Base-by-base conservation (phyloP, 53 echinoderm and acorn worm genomes). In the Paelopatides confundens region DNA sequence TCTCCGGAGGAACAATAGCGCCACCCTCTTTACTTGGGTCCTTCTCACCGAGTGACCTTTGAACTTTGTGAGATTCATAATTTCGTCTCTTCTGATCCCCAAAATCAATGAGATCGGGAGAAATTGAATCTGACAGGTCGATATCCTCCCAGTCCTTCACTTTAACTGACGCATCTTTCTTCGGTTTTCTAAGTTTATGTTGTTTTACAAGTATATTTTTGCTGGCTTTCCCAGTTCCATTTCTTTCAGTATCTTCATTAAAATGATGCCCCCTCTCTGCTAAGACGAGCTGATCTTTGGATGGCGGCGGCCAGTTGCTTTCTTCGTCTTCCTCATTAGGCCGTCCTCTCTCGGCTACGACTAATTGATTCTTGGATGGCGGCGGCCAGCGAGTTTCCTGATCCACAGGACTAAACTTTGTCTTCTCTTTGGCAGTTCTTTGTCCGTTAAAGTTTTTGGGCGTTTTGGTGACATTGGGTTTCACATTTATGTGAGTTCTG, bases 401-500 rank as follows among this genome's bases (percentile, higher is more conserved):
- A 3, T 69, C 86, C 10, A 0, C 68, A 24, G 68, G 35, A 10
- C 48, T 52, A 5, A 47, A 21, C 43, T 68, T 69, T 37, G 43
- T 46, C 69, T 18, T 51, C 35, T 31, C 31, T 40, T 50, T 86
- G 17, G 50, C 14, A 33, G 50, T 49, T 69, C 52, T 49, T 21
- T 40, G 46, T 7, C 68, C 70, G 48, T 69, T 67, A 23, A 87
- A 66, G 38, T 30, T 50, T 74, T 68, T 76, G 0, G 53, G 28
- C 17, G 66, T 62, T 32, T 88, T 69, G 43, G 85, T 79, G 39
- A 82, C 85, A 40, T 92, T 85, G 6, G 88, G 88, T 31, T 92
- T 92, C 0, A 87, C 58, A 54, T 86, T 92, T 17, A 91, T 51
- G 74, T 91, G 91, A 3, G 87, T 86, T 12, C 91, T 71, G 29